Evolutionary conservation across 2,113 vertebrate genomes (phyloP).

Genomic region (Empidonax alnorum): DNA sequence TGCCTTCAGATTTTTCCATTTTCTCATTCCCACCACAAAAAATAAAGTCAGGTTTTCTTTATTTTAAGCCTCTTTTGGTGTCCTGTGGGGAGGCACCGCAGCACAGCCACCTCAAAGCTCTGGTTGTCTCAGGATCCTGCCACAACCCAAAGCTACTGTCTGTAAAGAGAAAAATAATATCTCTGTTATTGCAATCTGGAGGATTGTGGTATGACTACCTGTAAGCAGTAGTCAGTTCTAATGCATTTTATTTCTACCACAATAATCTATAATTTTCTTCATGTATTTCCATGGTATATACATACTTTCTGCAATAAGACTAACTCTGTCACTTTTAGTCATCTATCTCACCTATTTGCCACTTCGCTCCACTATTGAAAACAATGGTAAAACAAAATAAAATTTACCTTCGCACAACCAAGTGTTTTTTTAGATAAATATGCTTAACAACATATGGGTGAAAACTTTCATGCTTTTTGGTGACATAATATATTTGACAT

Average conservation of each 20-base stretch:
- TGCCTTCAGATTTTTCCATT: not conserved
- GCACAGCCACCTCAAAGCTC: not conserved
- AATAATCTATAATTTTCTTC: not conserved
- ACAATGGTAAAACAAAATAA: not conserved
- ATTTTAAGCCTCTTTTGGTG: not conserved
- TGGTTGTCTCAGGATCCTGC: not conserved
- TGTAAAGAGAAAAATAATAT: not conserved
- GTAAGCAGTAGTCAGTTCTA: not conserved
- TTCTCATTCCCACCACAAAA: not conserved
- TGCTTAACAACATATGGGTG: accelerated
- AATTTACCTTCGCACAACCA: not conserved
- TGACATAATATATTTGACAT: not conserved
- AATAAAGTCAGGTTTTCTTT: not conserved
- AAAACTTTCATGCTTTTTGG: not conserved
- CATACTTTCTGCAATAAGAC: not conserved
- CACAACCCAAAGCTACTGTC: not conserved
- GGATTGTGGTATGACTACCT: not conserved
- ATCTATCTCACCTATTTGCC: not conserved
- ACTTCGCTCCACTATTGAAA: not conserved
- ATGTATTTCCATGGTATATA: not conserved
- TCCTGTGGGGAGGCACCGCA: not conserved
- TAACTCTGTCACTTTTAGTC: not conserved
- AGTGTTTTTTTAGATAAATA: not conserved
- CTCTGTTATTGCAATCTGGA: not conserved
- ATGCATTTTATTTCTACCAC: not conserved